Evolutionary conservation across 2,113 vertebrate genomes (phyloP), one percentile per base, ranked within the genome.

Genomic region (Chelonoidis abingdonii): DNA sequence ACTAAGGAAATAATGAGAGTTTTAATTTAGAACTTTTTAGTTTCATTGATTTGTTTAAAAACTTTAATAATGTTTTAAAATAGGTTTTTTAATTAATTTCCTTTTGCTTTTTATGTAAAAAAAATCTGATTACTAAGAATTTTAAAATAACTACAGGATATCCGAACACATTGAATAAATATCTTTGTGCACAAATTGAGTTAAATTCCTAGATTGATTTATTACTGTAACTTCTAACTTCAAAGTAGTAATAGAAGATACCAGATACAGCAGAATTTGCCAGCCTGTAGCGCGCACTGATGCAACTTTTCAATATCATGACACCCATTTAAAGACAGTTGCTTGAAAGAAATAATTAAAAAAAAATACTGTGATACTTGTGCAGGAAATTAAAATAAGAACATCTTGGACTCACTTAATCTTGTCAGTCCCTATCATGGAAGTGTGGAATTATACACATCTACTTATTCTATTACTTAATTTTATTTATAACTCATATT

Each of bases 41-140:
- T 38, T 91, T 90, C 92, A 89, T 6, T 92, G 54, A 88, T 94
- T 83, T 87, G 56, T 84, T 96, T 88, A 24, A 91, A 87, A 89
- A 49, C n/a, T 85, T 78, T 35, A 2, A 7, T 80, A 29, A 13
- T 78, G 13, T 87, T 96, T 96, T 94, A 92, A 94, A 86, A 86
- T 59, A n/a, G 8, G 84, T 35, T 0, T 35, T 91, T 87, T 86
- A 88, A 41, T 69, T 1, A 89, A 81, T 84, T 92, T 9, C 54
- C 90, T 56, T 8, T 83, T 4, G 2, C 1, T 2, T 84, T 50
- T 83, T 87, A 31, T 59, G 7, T 0, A 1, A 9, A 41, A 10
- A 41, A 65, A 90, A 86, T 54, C 6, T 14, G 88, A 4, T 78
- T 90, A 11, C 82, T 25, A 75, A 80, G 11, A 69, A 59, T 89